Conservation (phyloP, 2,113 vertebrate genomes). For the Cathartes aura region DNA sequence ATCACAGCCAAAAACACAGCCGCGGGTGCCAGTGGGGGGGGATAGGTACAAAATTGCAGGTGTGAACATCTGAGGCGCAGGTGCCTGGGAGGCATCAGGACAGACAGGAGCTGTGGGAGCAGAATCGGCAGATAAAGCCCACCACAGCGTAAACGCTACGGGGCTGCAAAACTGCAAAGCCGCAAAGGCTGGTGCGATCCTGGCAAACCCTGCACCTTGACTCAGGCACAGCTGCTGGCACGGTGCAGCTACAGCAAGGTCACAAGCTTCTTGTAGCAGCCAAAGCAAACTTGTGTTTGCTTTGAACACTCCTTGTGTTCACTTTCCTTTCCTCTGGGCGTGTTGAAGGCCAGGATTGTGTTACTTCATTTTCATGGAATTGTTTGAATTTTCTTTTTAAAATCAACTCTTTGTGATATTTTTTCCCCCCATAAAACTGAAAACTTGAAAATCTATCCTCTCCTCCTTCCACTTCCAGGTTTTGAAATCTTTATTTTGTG, state of each 20-base stretch:
- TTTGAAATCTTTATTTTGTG: background rate
- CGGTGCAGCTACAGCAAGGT: background rate
- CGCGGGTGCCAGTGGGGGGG: accelerated
- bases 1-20: accelerated
- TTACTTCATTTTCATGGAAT: background rate
- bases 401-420: background rate
- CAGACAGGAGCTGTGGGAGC: background rate
- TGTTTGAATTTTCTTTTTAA: background rate
- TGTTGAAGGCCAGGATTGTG: background rate
- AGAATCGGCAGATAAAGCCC: background rate
- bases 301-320: background rate
- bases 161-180: background rate
- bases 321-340: background rate
- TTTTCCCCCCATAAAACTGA: accelerated
- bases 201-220: background rate
- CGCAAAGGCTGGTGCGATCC: accelerated
- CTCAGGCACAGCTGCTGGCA: accelerated
- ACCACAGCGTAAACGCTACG: accelerated
- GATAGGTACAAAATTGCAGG: accelerated
- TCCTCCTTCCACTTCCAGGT: background rate
- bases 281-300: background rate
- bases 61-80: background rate
- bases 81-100: background rate
- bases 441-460: background rate
- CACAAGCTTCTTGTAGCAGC: background rate